phyloP scores from a whole-genome alignment of 2,888 invertebrate species.

The Catocala nupta region DNA sequence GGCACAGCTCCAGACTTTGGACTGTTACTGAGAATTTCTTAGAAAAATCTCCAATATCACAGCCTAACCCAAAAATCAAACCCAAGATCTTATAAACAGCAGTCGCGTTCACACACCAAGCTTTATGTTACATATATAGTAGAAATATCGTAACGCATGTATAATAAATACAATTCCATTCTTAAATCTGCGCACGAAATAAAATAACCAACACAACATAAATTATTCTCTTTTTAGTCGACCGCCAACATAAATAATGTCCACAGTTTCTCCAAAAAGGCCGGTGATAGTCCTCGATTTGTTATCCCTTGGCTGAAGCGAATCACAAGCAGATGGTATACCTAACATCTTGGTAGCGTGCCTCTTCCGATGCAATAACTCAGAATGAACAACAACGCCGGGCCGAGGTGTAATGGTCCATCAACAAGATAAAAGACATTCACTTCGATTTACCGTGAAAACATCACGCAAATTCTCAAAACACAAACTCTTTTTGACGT shows the following conservation, averaged over 20 bases:
- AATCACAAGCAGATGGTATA: conserved; percentile 31
- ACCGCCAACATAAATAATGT: conserved; percentile 7
- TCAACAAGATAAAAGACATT: conserved; percentile 39
- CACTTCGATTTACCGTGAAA: conserved; percentile 29
- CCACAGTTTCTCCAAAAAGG: conserved; percentile 24
- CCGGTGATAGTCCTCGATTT: conserved; percentile 15
- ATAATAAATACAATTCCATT: no score
- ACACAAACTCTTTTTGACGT: not conserved
- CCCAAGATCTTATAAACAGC: no score
- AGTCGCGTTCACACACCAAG: no score
- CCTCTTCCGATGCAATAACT: conserved; percentile 37
- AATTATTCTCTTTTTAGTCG: conserved; percentile 7
- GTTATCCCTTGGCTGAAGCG: conserved; percentile 19
- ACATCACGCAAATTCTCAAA: conserved; percentile 32
- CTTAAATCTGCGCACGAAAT: no score
- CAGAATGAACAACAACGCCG: conserved; percentile 37
- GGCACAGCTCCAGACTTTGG: no score
- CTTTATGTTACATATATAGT: no score
- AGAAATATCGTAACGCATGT: no score
- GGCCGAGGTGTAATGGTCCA: conserved; percentile 40
- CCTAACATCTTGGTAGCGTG: conserved; percentile 6
- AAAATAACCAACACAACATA: conserved; percentile 3
- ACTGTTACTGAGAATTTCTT: no score
- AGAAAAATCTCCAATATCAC: no score
- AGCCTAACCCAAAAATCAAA: no score